These are phyloP conservation scores for Drosophila ficusphila DNA, from an alignment of 1,140 invertebrate genomes.

Conservation along the genomic window DNA sequence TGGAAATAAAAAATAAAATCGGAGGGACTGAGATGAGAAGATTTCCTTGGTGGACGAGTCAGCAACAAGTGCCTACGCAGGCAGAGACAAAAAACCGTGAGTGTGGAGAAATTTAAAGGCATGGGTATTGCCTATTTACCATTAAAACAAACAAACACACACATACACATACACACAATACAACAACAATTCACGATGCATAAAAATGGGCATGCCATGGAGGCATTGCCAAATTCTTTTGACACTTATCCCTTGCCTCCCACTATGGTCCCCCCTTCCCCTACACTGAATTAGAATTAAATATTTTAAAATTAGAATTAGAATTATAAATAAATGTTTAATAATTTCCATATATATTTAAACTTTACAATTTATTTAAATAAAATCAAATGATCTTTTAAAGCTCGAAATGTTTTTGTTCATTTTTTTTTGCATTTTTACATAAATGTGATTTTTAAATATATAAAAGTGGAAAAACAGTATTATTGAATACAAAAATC, in stretches of 20 bases:
- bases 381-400: too few relatives aligned
- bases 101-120: not conserved
- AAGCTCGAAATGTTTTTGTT: too few relatives aligned
- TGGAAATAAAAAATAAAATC: constrained; percentile 45
- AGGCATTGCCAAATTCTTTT: constrained; percentile 78
- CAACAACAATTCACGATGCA: constrained; percentile 67
- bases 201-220: constrained; percentile 55
- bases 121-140: constrained; percentile 38
- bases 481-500: too few relatives aligned
- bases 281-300: too few relatives aligned
- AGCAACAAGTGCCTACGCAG: constrained; percentile 77
- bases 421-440: not conserved
- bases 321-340: too few relatives aligned
- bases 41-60: constrained; percentile 60
- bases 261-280: not conserved
- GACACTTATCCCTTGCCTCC: constrained; percentile 75
- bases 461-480: too few relatives aligned
- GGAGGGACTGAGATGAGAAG: constrained; percentile 11
- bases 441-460: too few relatives aligned
- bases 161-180: not conserved
- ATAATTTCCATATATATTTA: too few relatives aligned
- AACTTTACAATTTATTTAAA: too few relatives aligned
- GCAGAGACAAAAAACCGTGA: constrained; percentile 20
- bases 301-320: too few relatives aligned
- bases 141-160: constrained; percentile 73